Percentiles rank a stretch among this genome's conserved stretches.
phyloP scores from a whole-genome alignment of 1,140 invertebrate genomes.

The Drosophila parabipectinata region DNA sequence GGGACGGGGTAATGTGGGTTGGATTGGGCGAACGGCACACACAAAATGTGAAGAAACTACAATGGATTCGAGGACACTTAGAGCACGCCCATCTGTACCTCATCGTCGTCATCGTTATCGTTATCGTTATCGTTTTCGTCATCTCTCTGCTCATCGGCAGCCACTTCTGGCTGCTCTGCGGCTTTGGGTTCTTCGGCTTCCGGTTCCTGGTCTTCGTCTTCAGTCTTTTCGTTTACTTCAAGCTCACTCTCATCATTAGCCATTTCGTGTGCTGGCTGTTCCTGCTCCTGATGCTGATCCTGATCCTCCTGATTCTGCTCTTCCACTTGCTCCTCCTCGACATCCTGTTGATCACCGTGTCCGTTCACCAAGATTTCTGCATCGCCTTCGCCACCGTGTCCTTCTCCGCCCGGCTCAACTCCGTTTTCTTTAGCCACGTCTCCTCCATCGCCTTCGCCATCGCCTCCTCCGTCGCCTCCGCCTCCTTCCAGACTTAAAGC shows the following conservation, averaged over 20 bases:
- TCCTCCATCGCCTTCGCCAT: slow-evolving; percentile 34
- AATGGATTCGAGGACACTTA: slow-evolving; percentile 52
- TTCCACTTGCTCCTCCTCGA: slow-evolving; percentile 19
- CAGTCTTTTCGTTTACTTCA: slow-evolving; percentile 38
- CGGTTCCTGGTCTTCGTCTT: slow-evolving; percentile 15
- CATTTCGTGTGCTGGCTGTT: slow-evolving; percentile 16
- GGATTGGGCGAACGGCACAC: slow-evolving; percentile 42
- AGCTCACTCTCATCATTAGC: slow-evolving; percentile 12
- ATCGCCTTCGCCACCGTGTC: slow-evolving; percentile 4
- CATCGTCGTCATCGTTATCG: slow-evolving; percentile 71
- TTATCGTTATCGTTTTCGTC: slow-evolving; percentile 14
- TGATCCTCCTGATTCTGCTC: slow-evolving; percentile 27
- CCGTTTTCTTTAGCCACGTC: slow-evolving; percentile 41
- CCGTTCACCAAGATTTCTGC: slow-evolving; percentile 30
- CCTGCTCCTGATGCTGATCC: slow-evolving; percentile 13
- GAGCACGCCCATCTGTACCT: slow-evolving; percentile 83
- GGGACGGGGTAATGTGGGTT: slow-evolving; percentile 16
- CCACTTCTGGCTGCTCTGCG: neutral
- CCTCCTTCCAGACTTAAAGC: slow-evolving; percentile 56
- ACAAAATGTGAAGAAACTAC: slow-evolving; percentile 51
- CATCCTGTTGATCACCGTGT: slow-evolving; percentile 18
- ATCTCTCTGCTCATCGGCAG: neutral
- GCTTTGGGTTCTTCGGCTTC: slow-evolving; percentile 15
- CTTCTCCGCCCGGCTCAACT: slow-evolving; percentile 26
- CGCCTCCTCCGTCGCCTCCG: slow-evolving; percentile 40